Conservation (phyloP, 2,113 vertebrate species). For the Pomatostomus ruficeps region DNA sequence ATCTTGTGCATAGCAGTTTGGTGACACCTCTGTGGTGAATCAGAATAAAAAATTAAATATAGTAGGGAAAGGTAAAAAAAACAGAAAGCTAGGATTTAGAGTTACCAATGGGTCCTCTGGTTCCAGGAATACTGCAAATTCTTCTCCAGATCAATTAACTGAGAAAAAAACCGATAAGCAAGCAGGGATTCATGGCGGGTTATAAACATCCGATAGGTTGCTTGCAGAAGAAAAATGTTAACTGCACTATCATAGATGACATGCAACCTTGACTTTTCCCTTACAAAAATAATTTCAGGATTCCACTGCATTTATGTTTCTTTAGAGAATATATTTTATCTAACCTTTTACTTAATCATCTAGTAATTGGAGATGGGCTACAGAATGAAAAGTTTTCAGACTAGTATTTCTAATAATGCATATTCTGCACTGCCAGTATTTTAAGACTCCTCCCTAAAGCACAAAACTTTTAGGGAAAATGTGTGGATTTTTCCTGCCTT, state of each 20-base stretch:
- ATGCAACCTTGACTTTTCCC: background rate
- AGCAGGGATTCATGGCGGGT: background rate
- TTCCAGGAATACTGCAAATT: background rate
- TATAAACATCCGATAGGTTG: background rate
- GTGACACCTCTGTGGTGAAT: background rate
- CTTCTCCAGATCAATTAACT: background rate
- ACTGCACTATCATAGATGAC: background rate
- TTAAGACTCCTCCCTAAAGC: background rate
- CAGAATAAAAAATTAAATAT: background rate
- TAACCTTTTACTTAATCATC: background rate
- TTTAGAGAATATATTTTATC: background rate
- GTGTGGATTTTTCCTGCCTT: background rate
- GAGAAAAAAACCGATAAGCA: background rate
- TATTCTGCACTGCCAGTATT: background rate
- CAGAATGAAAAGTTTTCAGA: background rate
- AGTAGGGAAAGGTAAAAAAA: background rate
- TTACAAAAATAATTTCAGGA: background rate
- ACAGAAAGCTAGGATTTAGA: background rate
- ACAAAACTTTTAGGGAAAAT: background rate
- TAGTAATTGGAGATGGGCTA: background rate
- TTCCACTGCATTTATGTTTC: background rate
- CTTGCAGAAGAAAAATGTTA: background rate
- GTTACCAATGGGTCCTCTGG: background rate
- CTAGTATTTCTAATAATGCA: background rate
- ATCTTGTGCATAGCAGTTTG: background rate